phyloP scores from a whole-genome alignment of 2,113 vertebrate genomes.

The Neotoma lepida region DNA sequence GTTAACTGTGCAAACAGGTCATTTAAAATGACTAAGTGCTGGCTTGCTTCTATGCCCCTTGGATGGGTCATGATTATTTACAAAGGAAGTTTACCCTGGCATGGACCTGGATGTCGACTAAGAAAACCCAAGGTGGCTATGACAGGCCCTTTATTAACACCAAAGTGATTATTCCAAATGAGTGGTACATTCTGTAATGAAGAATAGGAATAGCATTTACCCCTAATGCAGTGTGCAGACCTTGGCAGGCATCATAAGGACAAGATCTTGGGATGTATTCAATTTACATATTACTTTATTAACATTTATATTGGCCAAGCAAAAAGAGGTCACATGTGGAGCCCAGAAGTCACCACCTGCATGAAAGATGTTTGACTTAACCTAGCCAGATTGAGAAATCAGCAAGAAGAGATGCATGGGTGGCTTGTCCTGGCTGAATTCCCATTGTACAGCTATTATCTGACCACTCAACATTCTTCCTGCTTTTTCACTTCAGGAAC shows the following conservation, averaged over 20 bases:
- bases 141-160: slow-evolving; percentile 57
- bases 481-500: slow-evolving; percentile 32
- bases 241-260: not conserved
- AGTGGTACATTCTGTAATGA: slow-evolving; percentile 47
- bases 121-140: not conserved
- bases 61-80: slow-evolving; percentile 65
- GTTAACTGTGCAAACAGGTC: slow-evolving; percentile 66
- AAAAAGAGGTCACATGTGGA: slow-evolving; percentile 31
- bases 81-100: slow-evolving; percentile 45
- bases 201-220: slow-evolving; percentile 10
- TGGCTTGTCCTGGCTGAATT: not conserved
- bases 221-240: slow-evolving; percentile 1
- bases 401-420: not conserved
- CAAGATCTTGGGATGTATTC: slow-evolving; percentile 30
- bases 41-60: slow-evolving; percentile 33
- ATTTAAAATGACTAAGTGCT: slow-evolving; percentile 67
- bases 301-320: slow-evolving; percentile 57
- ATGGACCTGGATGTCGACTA: not conserved
- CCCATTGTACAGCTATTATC: not conserved
- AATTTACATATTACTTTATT: slow-evolving; percentile 70
- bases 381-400: not conserved
- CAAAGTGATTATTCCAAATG: slow-evolving; percentile 51
- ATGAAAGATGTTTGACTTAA: slow-evolving; percentile 36
- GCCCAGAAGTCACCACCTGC: not conserved
- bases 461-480: not conserved